A percentile compares a stretch with the other conserved stretches of the same genome.
These are phyloP conservation scores for Gallinago paraguaiae DNA, from an alignment of 2,113 vertebrate species.

Conservation along the genomic window DNA sequence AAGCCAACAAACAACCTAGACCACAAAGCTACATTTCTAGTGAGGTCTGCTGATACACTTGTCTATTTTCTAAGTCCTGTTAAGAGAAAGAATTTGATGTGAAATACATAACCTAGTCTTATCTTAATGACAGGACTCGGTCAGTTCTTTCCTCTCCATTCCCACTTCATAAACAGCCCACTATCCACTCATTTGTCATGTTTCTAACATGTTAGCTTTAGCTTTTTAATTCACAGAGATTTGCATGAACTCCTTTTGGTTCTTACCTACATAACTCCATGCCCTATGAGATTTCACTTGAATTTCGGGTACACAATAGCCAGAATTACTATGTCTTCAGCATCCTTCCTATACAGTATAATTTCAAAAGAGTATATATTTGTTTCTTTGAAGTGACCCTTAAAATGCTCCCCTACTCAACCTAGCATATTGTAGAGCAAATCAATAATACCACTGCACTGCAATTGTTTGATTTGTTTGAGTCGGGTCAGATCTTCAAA, in stretches of 20 bases:
- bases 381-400: not conserved
- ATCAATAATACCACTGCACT: not conserved
- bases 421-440: not conserved
- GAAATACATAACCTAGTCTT: not conserved
- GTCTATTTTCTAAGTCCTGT: not conserved
- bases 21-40: not conserved
- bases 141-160: not conserved
- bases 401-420: not conserved
- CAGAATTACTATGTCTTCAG: not conserved
- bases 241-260: not conserved
- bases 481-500: not conserved
- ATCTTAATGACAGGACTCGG: not conserved
- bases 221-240: not conserved
- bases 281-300: not conserved
- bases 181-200: not conserved
- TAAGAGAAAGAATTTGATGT: not conserved
- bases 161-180: not conserved
- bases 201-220: not conserved
- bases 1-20: not conserved
- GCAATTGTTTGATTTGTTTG: not conserved
- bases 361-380: not conserved
- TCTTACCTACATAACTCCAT: not conserved
- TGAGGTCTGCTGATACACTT: not conserved
- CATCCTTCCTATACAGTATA: not conserved
- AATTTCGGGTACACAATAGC: not conserved